Conservation (phyloP, 2,888 invertebrate genomes). For the Malacosoma neustria region DNA sequence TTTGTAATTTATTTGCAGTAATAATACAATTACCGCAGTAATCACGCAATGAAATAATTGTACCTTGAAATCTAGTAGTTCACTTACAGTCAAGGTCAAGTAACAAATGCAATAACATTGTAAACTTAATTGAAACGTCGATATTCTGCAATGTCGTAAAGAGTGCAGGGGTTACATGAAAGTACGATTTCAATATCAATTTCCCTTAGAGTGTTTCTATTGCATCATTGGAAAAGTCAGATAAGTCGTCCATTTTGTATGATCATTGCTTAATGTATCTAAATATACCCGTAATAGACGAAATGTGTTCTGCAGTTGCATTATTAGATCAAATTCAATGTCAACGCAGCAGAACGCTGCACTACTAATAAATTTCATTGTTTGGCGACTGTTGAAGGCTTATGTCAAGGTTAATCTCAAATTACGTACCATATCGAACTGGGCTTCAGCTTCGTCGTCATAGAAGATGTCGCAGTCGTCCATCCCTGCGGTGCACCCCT, state of each 20-base stretch:
- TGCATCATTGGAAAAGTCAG: constrained; percentile 20
- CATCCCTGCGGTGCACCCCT: constrained; percentile 56
- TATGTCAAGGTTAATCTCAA: constrained; percentile 24
- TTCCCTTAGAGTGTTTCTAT: constrained; percentile 1
- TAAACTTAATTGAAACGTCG: neutral
- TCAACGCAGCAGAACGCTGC: constrained; percentile 8
- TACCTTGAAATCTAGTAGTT: neutral
- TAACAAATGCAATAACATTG: neutral
- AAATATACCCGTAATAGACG: constrained; percentile 6
- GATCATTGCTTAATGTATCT: constrained; percentile 6
- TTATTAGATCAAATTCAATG: constrained; percentile 6
- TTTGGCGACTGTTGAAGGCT: constrained; percentile 17
- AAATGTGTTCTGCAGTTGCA: constrained; percentile 1
- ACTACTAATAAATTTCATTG: constrained; percentile 16
- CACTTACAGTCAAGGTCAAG: neutral
- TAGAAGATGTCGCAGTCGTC: constrained; percentile 70
- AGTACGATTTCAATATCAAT: neutral
- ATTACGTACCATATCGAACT: constrained; percentile 67
- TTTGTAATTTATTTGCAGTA: too few relatives aligned
- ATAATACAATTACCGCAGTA: neutral
- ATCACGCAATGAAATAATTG: neutral
- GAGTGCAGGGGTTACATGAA: too few relatives aligned
- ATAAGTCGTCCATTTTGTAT: constrained; percentile 30
- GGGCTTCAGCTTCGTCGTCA: constrained; percentile 71
- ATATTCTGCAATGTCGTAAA: neutral